Evolutionary conservation across 2,888 invertebrate species (phyloP).

Genomic region (Frankliniella fusca): DNA sequence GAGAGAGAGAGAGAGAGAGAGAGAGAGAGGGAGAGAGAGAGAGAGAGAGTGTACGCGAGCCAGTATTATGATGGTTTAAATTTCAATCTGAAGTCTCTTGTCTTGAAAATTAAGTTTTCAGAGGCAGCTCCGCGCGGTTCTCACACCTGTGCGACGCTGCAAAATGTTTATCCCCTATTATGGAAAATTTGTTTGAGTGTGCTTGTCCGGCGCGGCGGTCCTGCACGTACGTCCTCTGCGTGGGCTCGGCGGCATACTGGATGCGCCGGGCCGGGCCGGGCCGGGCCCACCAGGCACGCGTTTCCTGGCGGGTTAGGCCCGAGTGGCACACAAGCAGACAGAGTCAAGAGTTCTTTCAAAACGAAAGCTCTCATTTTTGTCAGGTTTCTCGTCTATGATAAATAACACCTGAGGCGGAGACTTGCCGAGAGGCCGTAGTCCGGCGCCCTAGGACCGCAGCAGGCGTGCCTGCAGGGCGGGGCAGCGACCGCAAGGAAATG

Average conservation of each 20-base stretch:
- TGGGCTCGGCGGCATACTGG: slow-evolving; percentile 59
- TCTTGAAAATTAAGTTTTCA: no score
- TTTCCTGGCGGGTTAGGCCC: slow-evolving; percentile 70
- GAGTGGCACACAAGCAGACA: no score
- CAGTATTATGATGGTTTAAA: no score
- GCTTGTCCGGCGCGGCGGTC: no score
- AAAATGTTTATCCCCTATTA: neutral
- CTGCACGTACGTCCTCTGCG: slow-evolving; percentile 39
- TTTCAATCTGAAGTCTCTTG: no score
- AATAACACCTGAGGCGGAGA: slow-evolving; percentile 8
- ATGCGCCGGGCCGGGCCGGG: slow-evolving; percentile 74
- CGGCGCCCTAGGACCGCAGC: slow-evolving; percentile 17
- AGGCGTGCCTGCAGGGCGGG: neutral
- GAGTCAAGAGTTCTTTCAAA: no score
- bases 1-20: no score
- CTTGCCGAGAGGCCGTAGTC: neutral
- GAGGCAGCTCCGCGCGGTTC: no score
- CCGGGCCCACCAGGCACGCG: slow-evolving; percentile 72
- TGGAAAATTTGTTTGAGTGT: no score
- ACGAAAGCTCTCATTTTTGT: slow-evolving; percentile 47
- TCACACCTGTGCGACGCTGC: no score
- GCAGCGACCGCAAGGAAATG: slow-evolving; percentile 10
- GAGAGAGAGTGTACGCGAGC: slow-evolving; percentile 34
- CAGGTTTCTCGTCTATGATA: neutral
- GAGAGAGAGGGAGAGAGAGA: no score